Evolutionary conservation across 1,140 invertebrate genomes (phyloP), one percentile per base, ranked within the genome.

Genomic region (Neodiprion pinetum): DNA sequence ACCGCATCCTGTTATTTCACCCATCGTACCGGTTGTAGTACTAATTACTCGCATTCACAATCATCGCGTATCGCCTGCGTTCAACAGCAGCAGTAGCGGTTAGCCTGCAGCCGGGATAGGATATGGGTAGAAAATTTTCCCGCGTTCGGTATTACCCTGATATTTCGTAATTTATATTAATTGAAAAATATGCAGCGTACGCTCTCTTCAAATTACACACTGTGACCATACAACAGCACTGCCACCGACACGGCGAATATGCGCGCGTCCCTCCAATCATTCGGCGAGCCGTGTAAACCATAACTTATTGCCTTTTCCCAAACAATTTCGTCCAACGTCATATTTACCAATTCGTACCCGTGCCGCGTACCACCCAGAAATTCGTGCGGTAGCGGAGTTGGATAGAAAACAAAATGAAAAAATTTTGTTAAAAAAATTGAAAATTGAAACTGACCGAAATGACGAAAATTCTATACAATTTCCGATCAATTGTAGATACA

Each of bases 111-210:
- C 28, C 5, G 28, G 28, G 28, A 40, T 40, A 40, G 28, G 28
- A 40, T 40, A 40, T 40, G 28, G 28, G 28, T 40, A 40, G 28
- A 40, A 40, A 40, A 40, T 40, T 40, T 40, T 40, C 28, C 28
- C 28, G 28, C n/a, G 8, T 61, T 61, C 28, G 1, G 81, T 80
- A 79, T 85, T 85, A 83, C 83, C 78, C 80, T 83, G 83, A 86
- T 85, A 81, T 85, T 85, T 86, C 86, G 85, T 84, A 84, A 87
- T 86, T 87, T 85, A 86, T 86, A 87, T 87, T 86, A 87, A 86
- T 86, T 85, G 86, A 86, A 87, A 87, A 87, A 87, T 87, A 86
- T 86, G 84, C 85, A 84, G 80, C 83, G 81, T 85, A 79, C 83
- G 85, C 85, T 85, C 82, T 86, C 81, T 40, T 40, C 2, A 40